Evolutionary conservation across 92 coral and sea anemone species (phyloP).

Genomic region (Epizoanthus illoricatus): DNA sequence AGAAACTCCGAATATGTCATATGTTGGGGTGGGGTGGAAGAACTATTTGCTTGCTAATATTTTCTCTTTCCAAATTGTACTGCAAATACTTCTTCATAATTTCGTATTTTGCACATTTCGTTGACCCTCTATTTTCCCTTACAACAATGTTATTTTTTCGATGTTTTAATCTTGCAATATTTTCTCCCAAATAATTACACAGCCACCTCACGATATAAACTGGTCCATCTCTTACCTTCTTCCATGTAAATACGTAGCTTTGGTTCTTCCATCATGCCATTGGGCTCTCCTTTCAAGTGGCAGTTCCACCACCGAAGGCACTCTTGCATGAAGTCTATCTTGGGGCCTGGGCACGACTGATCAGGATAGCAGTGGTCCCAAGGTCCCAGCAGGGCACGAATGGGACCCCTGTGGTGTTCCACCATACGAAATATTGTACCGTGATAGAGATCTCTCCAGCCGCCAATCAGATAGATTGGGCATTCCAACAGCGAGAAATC

Average conservation of each 20-base stretch:
- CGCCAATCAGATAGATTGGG: slow-evolving; percentile 67
- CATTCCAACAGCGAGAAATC: slow-evolving; percentile 58
- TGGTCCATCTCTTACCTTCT: slow-evolving; percentile 43
- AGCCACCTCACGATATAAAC: background rate
- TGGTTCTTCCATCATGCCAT: slow-evolving; percentile 64
- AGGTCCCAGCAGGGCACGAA: slow-evolving; percentile 62
- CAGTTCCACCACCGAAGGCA: slow-evolving; percentile 68
- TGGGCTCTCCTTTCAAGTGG: slow-evolving; percentile 60
- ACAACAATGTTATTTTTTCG: no score
- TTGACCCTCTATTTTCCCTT: no score
- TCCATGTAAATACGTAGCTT: slow-evolving; percentile 48
- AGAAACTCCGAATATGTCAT: no score
- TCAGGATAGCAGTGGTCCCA: slow-evolving; percentile 70
- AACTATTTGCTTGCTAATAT: no score
- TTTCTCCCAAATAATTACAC: background rate
- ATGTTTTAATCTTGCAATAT: no score
- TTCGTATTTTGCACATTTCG: no score
- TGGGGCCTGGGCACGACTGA: slow-evolving; percentile 56
- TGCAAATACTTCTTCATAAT: no score
- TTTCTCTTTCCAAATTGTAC: no score
- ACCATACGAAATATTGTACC: slow-evolving; percentile 64
- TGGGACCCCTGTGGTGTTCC: slow-evolving; percentile 51
- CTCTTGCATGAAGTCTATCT: slow-evolving; percentile 59
- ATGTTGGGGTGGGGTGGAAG: no score
- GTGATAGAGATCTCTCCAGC: slow-evolving; percentile 61